phyloP scores from a whole-genome alignment of 2,888 invertebrate species.

The Brachypalpus laphriformis region DNA sequence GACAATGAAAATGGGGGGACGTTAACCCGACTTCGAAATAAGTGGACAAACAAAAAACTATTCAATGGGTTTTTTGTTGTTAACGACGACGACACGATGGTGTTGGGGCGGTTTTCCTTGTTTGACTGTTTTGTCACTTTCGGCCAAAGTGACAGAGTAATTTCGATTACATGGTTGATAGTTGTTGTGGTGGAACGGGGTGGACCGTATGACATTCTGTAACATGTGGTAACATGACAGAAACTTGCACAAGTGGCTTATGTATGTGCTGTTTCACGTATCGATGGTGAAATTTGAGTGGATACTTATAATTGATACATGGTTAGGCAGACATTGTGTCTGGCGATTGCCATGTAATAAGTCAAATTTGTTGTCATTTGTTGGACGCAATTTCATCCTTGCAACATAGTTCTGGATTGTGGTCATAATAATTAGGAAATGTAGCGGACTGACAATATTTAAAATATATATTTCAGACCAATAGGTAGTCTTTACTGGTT shows the following conservation, averaged over 20 bases:
- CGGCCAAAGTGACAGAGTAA: constrained; percentile 57
- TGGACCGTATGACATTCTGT: not conserved
- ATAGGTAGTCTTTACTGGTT: no score
- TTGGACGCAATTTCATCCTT: not conserved
- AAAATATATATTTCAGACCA: no score
- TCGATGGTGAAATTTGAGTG: not conserved
- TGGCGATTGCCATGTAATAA: not conserved
- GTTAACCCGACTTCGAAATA: not conserved
- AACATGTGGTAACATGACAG: constrained; percentile 42
- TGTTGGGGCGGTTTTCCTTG: not conserved
- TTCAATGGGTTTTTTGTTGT: constrained; percentile 23
- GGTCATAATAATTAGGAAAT: no score
- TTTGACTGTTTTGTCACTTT: constrained; percentile 41
- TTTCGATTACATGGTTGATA: constrained; percentile 57
- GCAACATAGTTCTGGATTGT: no score
- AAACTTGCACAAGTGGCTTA: not conserved
- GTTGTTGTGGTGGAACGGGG: not conserved
- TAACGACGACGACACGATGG: not conserved
- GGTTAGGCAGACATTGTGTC: not conserved
- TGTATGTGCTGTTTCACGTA: not conserved
- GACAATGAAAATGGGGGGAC: not conserved
- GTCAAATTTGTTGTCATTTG: not conserved
- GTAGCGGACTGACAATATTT: no score
- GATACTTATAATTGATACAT: constrained; percentile 1
- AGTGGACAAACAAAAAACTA: constrained; percentile 29